Conservation (phyloP, 2,113 vertebrate species). For the Monarcha castaneiventris region DNA sequence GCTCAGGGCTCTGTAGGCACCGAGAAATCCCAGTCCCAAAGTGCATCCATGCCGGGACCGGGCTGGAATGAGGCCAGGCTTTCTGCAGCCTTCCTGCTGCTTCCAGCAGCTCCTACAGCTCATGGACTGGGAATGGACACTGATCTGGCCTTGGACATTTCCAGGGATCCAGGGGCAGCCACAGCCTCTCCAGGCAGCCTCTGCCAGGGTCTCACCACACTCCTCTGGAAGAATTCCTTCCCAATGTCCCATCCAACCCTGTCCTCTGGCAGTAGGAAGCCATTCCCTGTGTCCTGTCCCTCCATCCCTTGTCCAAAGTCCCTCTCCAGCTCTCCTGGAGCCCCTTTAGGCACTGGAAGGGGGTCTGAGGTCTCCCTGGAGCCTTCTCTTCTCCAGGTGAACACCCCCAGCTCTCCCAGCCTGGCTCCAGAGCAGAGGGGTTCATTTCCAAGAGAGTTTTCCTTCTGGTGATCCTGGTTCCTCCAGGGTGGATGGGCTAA, state of each 20-base stretch:
- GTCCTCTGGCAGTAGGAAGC: no score
- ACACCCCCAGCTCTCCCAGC: not conserved
- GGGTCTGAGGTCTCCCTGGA: not conserved
- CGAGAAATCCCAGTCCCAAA: not conserved
- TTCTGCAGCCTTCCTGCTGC: not conserved
- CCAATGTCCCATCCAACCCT: accelerated
- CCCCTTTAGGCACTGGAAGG: not conserved
- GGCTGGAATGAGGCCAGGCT: accelerated
- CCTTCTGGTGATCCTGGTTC: not conserved
- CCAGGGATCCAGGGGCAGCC: not conserved
- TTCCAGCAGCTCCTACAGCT: not conserved
- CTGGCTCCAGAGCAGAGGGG: not conserved
- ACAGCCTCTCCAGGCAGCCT: not conserved
- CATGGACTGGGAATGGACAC: not conserved
- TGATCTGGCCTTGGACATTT: accelerated
- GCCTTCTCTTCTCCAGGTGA: not conserved
- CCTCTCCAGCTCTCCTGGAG: not conserved
- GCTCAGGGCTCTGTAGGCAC: not conserved
- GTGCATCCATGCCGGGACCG: accelerated
- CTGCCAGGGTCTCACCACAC: accelerated
- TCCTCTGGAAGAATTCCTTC: accelerated
- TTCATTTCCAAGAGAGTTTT: not conserved
- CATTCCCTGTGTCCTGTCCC: not conserved
- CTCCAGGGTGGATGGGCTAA: not conserved
- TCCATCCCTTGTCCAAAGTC: accelerated